A percentile compares a stretch with the other conserved stretches of the same genome.
Evolutionary conservation across 2,113 vertebrate genomes (phyloP).

Genomic region (Natator depressus): DNA sequence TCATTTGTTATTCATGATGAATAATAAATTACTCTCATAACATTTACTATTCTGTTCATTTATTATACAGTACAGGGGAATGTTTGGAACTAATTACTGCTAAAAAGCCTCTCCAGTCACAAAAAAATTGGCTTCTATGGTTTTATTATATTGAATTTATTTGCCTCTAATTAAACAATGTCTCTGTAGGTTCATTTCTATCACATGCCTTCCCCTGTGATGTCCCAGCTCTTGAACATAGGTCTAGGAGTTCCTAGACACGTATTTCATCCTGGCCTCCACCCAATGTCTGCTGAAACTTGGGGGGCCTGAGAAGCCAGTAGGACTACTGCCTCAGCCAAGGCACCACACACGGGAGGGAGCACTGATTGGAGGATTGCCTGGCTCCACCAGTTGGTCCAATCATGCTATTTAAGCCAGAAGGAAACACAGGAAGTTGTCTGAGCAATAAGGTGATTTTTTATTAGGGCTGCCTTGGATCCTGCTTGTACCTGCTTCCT

Average conservation of each 20-base stretch:
- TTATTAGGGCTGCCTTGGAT: background rate
- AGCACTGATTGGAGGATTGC: background rate
- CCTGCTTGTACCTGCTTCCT: background rate
- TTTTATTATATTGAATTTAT: background rate
- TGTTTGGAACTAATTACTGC: slow-evolving; percentile 79
- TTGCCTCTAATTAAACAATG: background rate
- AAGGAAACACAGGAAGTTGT: background rate
- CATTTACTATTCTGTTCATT: slow-evolving; percentile 76
- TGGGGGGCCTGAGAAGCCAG: background rate
- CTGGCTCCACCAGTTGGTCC: background rate
- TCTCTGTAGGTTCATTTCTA: background rate
- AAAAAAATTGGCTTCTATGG: slow-evolving; percentile 39
- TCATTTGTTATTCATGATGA: slow-evolving; percentile 76
- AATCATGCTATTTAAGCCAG: background rate
- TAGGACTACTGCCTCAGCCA: background rate
- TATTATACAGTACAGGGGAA: slow-evolving; percentile 73
- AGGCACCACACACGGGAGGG: background rate
- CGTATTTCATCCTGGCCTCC: background rate
- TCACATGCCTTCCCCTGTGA: background rate
- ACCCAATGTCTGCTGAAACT: background rate
- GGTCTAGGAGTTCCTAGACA: background rate
- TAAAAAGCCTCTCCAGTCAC: slow-evolving; percentile 50
- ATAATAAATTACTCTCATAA: slow-evolving; percentile 80
- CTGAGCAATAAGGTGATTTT: background rate
- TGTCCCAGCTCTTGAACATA: background rate